phyloP scores from a whole-genome alignment of 2,113 vertebrate species.

The Melanocharis versteri region DNA sequence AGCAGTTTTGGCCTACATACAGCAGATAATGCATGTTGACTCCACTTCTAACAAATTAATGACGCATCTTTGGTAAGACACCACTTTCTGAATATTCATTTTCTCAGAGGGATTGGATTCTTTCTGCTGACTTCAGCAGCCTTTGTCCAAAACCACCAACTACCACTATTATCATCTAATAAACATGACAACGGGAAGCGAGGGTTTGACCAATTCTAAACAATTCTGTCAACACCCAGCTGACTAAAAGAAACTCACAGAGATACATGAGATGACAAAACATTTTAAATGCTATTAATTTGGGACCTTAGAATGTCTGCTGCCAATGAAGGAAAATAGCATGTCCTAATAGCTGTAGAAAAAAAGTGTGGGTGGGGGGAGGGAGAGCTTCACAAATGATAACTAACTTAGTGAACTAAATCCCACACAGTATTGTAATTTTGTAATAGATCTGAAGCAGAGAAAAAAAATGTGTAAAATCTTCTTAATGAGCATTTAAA shows the following conservation, averaged over 20 bases:
- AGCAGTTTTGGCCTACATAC: neutral
- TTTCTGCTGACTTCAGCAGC: neutral
- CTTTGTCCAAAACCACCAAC: neutral
- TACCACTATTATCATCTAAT: neutral
- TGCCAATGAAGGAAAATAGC: neutral
- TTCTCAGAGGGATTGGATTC: neutral
- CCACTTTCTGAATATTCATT: slow-evolving; percentile 1
- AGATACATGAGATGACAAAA: neutral
- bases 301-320: neutral
- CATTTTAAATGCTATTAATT: neutral
- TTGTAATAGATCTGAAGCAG: neutral
- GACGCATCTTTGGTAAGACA: neutral
- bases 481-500: neutral
- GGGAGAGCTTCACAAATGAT: neutral
- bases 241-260: neutral
- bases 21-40: slow-evolving; percentile 3
- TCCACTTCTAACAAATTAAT: neutral
- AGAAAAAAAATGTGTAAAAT: neutral
- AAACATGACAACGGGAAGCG: rapidly evolving
- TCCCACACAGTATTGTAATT: neutral
- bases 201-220: neutral
- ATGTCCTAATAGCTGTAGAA: neutral
- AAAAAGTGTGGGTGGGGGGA: neutral
- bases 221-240: neutral
- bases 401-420: neutral